phyloP scores from a whole-genome alignment of 1,140 invertebrate species.

The Paraescarpia echinospica region DNA sequence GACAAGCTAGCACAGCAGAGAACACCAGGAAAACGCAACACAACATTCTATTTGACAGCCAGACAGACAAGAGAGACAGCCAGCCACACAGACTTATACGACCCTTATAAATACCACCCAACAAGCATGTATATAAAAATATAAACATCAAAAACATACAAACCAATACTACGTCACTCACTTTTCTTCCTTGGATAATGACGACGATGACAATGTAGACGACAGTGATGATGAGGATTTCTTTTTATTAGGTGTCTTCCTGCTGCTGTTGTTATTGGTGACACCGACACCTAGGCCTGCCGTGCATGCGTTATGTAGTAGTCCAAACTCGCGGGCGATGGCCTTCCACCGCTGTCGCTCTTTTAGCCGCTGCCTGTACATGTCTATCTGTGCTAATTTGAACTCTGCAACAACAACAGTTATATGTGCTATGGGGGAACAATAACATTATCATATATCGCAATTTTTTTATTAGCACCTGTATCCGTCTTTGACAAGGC shows the following conservation, averaged over 20 bases:
- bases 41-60: not conserved
- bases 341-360: conserved; percentile 85
- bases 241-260: conserved; percentile 58
- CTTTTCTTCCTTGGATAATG: conserved; percentile 36
- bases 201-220: not conserved
- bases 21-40: not conserved
- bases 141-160: not conserved
- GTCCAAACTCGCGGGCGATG: conserved; percentile 71
- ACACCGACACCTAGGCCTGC: conserved; percentile 4
- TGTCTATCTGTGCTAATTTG: conserved; percentile 81
- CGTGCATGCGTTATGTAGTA: conserved; percentile 31
- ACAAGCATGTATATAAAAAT: too few species aligned
- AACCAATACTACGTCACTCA: conserved; percentile 24
- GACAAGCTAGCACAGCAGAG: not conserved
- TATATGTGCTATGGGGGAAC: not conserved
- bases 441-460: conserved; percentile 39
- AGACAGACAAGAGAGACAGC: too few species aligned
- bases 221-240: conserved; percentile 50
- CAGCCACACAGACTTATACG: too few species aligned
- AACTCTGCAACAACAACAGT: conserved; percentile 57
- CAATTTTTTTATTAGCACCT: too few species aligned
- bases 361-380: conserved; percentile 80
- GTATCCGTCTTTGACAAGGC: too few species aligned
- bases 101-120: too few species aligned
- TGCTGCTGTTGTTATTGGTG: conserved; percentile 12